Conservation (phyloP, 2,113 vertebrate species). For the Brevimyrus niger region DNA sequence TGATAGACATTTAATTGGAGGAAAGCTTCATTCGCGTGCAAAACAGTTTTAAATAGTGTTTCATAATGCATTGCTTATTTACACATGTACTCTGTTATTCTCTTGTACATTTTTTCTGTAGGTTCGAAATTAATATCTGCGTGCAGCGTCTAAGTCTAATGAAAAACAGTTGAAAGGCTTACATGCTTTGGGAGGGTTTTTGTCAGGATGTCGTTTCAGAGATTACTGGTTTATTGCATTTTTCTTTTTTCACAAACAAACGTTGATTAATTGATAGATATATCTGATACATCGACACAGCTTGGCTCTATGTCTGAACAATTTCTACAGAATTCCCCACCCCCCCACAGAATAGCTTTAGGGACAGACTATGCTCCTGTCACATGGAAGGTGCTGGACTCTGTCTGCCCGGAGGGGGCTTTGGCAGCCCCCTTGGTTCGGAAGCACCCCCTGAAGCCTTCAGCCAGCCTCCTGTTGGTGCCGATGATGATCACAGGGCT, state of each 20-base stretch:
- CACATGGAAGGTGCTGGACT: not conserved
- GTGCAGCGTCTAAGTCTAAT: not conserved
- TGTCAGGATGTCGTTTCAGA: not conserved
- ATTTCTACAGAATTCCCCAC: not conserved
- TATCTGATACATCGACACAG: not conserved
- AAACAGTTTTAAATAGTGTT: not conserved
- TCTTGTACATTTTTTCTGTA: not conserved
- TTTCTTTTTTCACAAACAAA: not conserved
- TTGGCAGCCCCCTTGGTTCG: not conserved
- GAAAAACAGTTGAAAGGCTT: not conserved
- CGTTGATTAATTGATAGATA: not conserved
- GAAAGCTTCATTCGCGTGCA: not conserved
- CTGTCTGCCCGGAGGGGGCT: too few relatives aligned
- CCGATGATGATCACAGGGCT: constrained; percentile 31
- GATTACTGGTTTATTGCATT: not conserved
- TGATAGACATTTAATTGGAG: not conserved
- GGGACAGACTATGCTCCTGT: not conserved
- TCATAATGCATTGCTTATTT: not conserved
- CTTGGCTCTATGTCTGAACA: not conserved
- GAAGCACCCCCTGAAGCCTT: not conserved
- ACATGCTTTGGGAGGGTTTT: not conserved
- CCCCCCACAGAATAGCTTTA: too few relatives aligned
- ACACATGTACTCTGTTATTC: not conserved
- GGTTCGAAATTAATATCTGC: not conserved
- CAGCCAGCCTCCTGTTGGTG: constrained; percentile 28